Evolutionary conservation across 2,113 vertebrate genomes (phyloP).

Genomic region (Tonatia bakeri): DNA sequence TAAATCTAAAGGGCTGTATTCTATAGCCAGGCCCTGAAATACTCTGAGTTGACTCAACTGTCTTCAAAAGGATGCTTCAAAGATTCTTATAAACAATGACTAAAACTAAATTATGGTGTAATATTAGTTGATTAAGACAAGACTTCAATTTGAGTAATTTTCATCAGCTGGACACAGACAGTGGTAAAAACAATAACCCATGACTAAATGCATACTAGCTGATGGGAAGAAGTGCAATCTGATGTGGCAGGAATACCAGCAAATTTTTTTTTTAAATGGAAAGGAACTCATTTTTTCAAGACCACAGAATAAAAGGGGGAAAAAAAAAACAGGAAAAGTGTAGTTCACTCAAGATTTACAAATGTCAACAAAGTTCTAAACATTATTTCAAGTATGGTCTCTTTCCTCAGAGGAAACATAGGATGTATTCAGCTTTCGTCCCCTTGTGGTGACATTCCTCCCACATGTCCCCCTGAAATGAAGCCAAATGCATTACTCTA

Average conservation of each 20-base stretch:
- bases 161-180: conserved; percentile 81
- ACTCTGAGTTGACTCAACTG: conserved; percentile 77
- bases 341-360: conserved; percentile 53
- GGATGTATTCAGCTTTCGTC: background rate
- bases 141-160: conserved; percentile 82
- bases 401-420: background rate
- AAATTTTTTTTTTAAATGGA: background rate
- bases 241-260: conserved; percentile 64
- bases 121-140: conserved; percentile 85
- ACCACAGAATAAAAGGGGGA: conserved; percentile 66
- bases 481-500: background rate
- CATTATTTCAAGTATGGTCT: background rate
- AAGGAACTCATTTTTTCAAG: conserved; percentile 7
- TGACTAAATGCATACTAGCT: conserved; percentile 79
- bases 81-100: conserved; percentile 81
- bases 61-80: conserved; percentile 82
- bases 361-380: conserved; percentile 32
- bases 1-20: conserved; percentile 66
- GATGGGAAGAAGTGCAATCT: conserved; percentile 75
- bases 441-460: background rate
- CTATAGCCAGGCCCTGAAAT: conserved; percentile 61
- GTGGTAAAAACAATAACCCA: conserved; percentile 80
- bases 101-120: conserved; percentile 82
- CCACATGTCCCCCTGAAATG: background rate
- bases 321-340: conserved; percentile 62